phyloP scores from a whole-genome alignment of 37 sponge, comb jelly and placozoan species.

The Oscarella lobularis region DNA sequence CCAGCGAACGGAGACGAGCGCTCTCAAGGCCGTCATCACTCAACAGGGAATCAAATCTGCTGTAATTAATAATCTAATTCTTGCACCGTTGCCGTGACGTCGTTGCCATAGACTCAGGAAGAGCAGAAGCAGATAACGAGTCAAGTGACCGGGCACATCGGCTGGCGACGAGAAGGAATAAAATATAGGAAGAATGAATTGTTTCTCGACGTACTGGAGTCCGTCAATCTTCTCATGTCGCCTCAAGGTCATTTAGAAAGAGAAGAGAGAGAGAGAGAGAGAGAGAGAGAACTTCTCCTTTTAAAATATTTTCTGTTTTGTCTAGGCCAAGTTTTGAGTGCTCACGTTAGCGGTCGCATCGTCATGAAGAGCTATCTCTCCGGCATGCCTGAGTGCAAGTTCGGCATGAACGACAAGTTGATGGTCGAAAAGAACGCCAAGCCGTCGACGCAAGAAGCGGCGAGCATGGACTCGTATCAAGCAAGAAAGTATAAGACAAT shows the following conservation, averaged over 20 bases:
- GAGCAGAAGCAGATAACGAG: conserved; percentile 91
- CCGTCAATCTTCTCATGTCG: conserved; percentile 88
- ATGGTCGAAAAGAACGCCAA: conserved; percentile 81
- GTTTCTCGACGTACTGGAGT: conserved; percentile 89
- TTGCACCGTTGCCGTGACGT: neutral
- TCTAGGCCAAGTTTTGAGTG: conserved; percentile 72
- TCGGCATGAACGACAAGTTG: conserved; percentile 97
- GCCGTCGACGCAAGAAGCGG: conserved; percentile 57
- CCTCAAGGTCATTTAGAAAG: conserved; percentile 83
- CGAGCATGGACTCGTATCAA: neutral
- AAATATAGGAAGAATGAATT: conserved; percentile 86
- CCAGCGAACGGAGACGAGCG: conserved; percentile 79
- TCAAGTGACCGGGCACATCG: conserved; percentile 94
- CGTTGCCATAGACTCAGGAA: conserved; percentile 32
- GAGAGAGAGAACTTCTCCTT: neutral
- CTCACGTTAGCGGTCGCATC: conserved; percentile 88
- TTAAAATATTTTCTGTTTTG: neutral
- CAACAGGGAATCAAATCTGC: conserved; percentile 76
- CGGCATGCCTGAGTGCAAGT: conserved; percentile 99
- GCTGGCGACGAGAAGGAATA: conserved; percentile 90
- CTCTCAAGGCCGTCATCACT: conserved; percentile 88
- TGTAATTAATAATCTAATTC: too few relatives aligned
- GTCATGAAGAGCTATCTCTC: conserved; percentile 89
- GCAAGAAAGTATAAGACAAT: neutral
- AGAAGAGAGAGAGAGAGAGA: neutral